Base-by-base conservation (phyloP, 2,113 vertebrate genomes). In the Chroicocephalus ridibundus region DNA sequence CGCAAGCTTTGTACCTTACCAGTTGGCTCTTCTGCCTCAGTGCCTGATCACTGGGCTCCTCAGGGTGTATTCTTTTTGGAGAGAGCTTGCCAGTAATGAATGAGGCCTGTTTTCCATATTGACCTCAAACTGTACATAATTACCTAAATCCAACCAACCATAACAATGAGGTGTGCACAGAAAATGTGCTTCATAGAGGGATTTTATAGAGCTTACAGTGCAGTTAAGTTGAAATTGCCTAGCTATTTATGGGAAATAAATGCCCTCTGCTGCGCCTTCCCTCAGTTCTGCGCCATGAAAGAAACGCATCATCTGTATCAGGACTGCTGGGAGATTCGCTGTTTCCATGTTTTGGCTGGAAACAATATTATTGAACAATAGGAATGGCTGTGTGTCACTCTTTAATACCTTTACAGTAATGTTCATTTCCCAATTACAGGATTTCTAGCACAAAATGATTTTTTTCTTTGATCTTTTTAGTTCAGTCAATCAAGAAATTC, bases 171-270 rank as follows among this genome's bases (percentile, higher is more conserved):
- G 71, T 82, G 24, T 9, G 10, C 52, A 60, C 46, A 95, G 81
- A 97, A 96, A 97, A 66, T 90, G 52, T 25, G 79, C 29, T 75
- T 94, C 26, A 42, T 49, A 52, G 64, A 79, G 38, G 38, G 18
- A 90, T 57, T 92, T 93, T 76, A 58, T 70, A 82, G 64, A 31
- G 38, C 31, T 95, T 80, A 32, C 26, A 75, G 54, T 61, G 55
- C 46, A 77, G 29, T 90, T 42, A 90, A 29, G 29, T 91, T 96
- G 91, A 96, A 97, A 97, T 97, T 94, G 74, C 46, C n/a, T 38
- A 82, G 84, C 58, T 31, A 15, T 92, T 97, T 97, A 55, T 62
- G 86, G 84, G 93, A 94, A 90, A 46, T 62, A 5, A 42, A 22
- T 61, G 36, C 29, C 26, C n/a, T 89, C 0, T 34, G 9, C 69